Evolutionary conservation across 1,140 invertebrate genomes (phyloP), one percentile per base, ranked within the genome.

Genomic region (Bilobella aurantiaca): DNA sequence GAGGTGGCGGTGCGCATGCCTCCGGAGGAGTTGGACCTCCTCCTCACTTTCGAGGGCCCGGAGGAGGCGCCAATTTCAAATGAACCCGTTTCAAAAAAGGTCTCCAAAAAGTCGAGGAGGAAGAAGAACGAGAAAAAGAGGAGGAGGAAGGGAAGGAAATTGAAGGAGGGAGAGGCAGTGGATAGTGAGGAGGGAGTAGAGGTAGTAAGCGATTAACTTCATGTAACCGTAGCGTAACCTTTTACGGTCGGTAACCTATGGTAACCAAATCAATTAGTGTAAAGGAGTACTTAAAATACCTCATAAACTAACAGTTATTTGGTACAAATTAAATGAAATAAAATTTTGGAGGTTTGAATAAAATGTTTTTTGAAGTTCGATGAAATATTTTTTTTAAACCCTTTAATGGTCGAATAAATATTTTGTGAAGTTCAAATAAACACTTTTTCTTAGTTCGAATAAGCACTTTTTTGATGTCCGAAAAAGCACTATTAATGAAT

Each of bases 11-110:
- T 72, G 0, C 34, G 71, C 5, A 53, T 72, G 3, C 71, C 71
- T 1, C 18, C 57, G 18, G 63, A 69, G 62, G 71, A 72, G 63
- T 61, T 72, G 2, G 63, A 70, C 18, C 62, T 72, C 1, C 64
- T 65, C 12, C 27, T 72, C 18, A 58, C 64, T 58, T 42, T 42
- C 37, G n/a, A 42, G 8, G n/a, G n/a, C 37, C 37, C 8, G 37
- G 37, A 8, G 8, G 8, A 42, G n/a, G 37, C 37, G 37, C n/a
- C n/a, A n/a, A n/a, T n/a, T n/a, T n/a, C n/a, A n/a, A n/a, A n/a
- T n/a, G n/a, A n/a, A n/a, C n/a, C n/a, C n/a, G n/a, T n/a, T n/a
- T n/a, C n/a, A n/a, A n/a, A n/a, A n/a, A n/a, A n/a, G n/a, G n/a
- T n/a, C n/a, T n/a, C n/a, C n/a, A n/a, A n/a, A n/a, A 42, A 12